A percentile compares a stretch with the other conserved stretches of the same genome.
phyloP scores from a whole-genome alignment of 1,140 invertebrate genomes.

The Drosophila erecta region DNA sequence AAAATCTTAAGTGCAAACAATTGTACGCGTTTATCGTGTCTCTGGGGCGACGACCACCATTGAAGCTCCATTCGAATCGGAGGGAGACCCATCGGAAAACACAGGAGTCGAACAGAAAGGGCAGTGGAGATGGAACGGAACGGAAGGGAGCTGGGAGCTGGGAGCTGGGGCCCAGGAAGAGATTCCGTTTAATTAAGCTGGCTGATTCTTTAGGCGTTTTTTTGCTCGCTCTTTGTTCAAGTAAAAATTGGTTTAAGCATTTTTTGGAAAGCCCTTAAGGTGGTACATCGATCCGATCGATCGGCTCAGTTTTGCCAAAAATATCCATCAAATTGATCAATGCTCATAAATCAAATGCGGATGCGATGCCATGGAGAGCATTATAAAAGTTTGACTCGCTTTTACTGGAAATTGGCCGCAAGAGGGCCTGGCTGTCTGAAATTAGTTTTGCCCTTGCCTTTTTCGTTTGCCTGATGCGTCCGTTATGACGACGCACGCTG shows the following conservation, averaged over 20 bases:
- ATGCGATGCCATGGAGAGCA: constrained; percentile 61
- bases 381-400: constrained; percentile 48
- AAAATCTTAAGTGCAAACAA: constrained; percentile 85
- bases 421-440: constrained; percentile 52
- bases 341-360: constrained; percentile 77
- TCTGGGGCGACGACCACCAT: constrained; percentile 83
- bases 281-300: constrained; percentile 49
- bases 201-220: constrained; percentile 20
- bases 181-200: constrained; percentile 81
- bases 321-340: constrained; percentile 83
- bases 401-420: constrained; percentile 76
- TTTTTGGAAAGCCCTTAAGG: constrained; percentile 79
- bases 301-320: constrained; percentile 64
- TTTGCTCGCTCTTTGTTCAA: constrained; percentile 14
- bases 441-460: constrained; percentile 71
- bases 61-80: constrained; percentile 44
- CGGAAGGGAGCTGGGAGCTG: no score
- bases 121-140: constrained; percentile 4
- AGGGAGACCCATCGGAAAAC: neutral
- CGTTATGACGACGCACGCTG: constrained; percentile 62
- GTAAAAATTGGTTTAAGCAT: constrained; percentile 78
- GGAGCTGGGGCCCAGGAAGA: constrained; percentile 42
- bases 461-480: constrained; percentile 40
- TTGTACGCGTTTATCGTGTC: constrained; percentile 84
- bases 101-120: constrained; percentile 26